phyloP scores from a whole-genome alignment of 2,888 invertebrate species.

The Achlya flavicornis region DNA sequence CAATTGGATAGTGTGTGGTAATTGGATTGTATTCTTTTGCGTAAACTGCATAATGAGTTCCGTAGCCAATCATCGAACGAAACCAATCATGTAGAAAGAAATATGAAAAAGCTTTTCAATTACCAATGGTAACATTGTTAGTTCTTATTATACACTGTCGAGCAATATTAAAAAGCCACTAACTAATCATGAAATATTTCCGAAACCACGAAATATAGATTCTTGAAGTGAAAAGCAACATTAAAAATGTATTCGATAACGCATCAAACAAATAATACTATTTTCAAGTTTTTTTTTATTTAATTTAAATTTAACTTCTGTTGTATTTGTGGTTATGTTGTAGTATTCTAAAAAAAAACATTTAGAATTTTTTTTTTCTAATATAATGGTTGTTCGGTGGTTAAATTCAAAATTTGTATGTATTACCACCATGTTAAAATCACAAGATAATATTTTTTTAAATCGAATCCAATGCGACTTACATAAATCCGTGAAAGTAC shows the following conservation, averaged over 20 bases:
- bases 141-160: not conserved
- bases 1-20: conserved; percentile 60
- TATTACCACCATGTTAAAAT: not conserved
- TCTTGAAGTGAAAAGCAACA: too few relatives aligned
- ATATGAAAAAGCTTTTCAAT: not conserved
- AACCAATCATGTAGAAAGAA: not conserved
- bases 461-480: conserved; percentile 42
- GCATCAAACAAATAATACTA: too few relatives aligned
- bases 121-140: not conserved
- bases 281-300: too few relatives aligned
- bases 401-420: too few relatives aligned
- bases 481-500: conserved; percentile 63
- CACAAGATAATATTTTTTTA: conserved; percentile 23
- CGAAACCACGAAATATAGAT: too few relatives aligned
- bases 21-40: conserved; percentile 24
- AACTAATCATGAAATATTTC: too few relatives aligned
- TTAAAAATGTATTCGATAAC: too few relatives aligned
- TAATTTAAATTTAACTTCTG: too few relatives aligned
- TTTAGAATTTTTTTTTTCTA: not conserved
- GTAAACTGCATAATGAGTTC: not conserved
- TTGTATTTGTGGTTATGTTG: too few relatives aligned
- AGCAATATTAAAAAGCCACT: too few relatives aligned
- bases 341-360: too few relatives aligned
- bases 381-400: not conserved
- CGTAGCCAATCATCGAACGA: not conserved